Percentiles rank a stretch among this genome's conserved stretches.
These are phyloP conservation scores for Nemotelus nigrinus DNA, from an alignment of 2,888 invertebrate species.

Conservation along the genomic window DNA sequence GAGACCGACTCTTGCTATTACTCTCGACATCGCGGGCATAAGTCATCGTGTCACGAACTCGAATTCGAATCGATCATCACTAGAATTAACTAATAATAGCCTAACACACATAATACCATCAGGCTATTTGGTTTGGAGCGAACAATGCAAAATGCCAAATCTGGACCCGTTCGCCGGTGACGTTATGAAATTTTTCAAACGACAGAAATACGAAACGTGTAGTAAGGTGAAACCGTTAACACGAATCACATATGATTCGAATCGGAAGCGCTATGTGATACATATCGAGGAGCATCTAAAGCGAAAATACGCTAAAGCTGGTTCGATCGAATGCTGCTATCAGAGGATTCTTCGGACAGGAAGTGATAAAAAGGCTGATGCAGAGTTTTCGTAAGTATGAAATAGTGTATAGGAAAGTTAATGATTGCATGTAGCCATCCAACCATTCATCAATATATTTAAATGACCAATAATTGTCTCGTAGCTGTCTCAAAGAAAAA, in stretches of 20 bases:
- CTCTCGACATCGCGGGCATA: background rate
- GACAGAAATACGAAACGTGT: slow-evolving; percentile 68
- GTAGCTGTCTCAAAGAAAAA: no score
- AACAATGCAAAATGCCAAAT: slow-evolving; percentile 72
- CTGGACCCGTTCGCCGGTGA: slow-evolving; percentile 70
- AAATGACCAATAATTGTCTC: no score
- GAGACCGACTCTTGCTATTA: background rate
- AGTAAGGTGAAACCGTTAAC: slow-evolving; percentile 61
- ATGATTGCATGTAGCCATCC: background rate
- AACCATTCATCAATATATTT: no score
- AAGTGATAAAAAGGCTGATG: slow-evolving; percentile 55
- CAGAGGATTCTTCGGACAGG: slow-evolving; percentile 58
- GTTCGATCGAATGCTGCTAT: slow-evolving; percentile 59
- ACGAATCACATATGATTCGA: slow-evolving; percentile 56
- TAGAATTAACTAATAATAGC: slow-evolving; percentile 37
- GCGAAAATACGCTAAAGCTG: slow-evolving; percentile 54
- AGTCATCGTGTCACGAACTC: slow-evolving; percentile 28
- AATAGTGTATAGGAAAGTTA: background rate
- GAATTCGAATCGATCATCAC: background rate
- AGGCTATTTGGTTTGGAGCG: slow-evolving; percentile 67
- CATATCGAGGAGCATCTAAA: slow-evolving; percentile 56
- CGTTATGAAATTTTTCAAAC: slow-evolving; percentile 67
- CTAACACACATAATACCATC: slow-evolving; percentile 53
- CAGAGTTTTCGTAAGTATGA: slow-evolving; percentile 31
- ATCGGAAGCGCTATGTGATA: slow-evolving; percentile 57